phyloP scores from a whole-genome alignment of 2,888 invertebrate species.

The Leptodirus hochenwartii region DNA sequence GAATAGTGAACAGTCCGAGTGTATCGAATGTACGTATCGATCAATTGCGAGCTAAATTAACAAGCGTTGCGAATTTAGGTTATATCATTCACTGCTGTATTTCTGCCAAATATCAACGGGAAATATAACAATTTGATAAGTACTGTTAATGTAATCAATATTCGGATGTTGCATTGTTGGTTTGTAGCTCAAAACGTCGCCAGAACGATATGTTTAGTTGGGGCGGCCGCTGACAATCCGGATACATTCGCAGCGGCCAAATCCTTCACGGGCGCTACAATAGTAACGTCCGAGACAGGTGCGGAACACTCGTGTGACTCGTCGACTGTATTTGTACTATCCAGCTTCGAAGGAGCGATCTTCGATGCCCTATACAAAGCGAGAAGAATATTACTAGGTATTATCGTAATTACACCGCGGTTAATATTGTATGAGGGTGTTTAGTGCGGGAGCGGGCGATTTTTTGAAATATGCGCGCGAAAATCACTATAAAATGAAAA shows the following conservation, averaged over 20 bases:
- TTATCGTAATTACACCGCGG: too few species aligned
- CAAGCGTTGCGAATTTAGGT: conserved; percentile 1
- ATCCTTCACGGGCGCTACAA: conserved; percentile 41
- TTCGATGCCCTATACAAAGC: conserved; percentile 48
- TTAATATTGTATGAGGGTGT: too few species aligned
- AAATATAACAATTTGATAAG: too few species aligned
- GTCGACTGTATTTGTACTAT: conserved; percentile 53
- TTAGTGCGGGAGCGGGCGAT: too few species aligned
- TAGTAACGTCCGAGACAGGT: conserved; percentile 42
- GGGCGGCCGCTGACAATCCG: conserved; percentile 33
- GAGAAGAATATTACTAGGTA: too few species aligned
- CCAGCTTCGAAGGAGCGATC: conserved; percentile 52
- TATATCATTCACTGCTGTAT: too few species aligned
- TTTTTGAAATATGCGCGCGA: too few species aligned
- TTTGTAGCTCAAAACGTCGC: too few species aligned
- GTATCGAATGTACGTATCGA: conserved; percentile 24
- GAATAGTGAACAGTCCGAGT: conserved; percentile 22
- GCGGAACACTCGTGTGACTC: conserved; percentile 39
- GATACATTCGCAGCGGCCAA: conserved; percentile 36
- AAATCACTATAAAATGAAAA: too few species aligned
- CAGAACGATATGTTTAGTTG: conserved; percentile 48
- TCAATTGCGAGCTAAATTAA: background rate
- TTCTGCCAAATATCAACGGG: too few species aligned
- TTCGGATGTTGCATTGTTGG: too few species aligned
- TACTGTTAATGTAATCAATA: too few species aligned